Conservation (phyloP, 2,888 invertebrate genomes). For the Zootermopsis nevadensis region DNA sequence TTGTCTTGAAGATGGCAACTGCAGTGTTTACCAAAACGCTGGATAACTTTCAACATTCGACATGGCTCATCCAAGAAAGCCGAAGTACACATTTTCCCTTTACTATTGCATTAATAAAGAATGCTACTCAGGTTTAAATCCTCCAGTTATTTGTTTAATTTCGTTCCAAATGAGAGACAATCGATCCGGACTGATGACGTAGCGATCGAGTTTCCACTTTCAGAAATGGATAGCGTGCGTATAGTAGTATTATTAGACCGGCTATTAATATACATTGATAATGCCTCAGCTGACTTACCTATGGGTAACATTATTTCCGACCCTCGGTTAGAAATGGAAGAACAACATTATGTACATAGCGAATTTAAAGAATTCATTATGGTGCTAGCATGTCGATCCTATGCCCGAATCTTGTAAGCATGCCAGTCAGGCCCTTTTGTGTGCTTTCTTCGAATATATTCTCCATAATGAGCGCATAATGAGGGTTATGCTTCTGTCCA, state of each 20-base stretch:
- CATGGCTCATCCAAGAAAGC: too few species aligned
- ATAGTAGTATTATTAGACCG: background rate
- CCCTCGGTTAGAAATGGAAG: too few species aligned
- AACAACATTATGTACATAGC: background rate
- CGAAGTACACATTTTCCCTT: too few species aligned
- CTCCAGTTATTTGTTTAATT: background rate
- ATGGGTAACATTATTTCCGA: background rate
- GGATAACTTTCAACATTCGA: too few species aligned
- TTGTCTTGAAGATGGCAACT: too few species aligned
- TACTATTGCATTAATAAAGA: background rate
- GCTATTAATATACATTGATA: constrained; percentile 13
- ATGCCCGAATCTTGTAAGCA: too few species aligned
- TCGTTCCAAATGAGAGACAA: background rate
- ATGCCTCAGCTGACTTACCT: background rate
- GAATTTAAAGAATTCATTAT: background rate
- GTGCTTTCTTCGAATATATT: too few species aligned
- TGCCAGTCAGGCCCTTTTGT: too few species aligned
- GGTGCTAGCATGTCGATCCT: too few species aligned
- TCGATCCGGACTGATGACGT: background rate
- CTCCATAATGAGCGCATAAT: too few species aligned
- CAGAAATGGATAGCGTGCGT: background rate
- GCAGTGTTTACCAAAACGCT: too few species aligned
- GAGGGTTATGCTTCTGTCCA: too few species aligned
- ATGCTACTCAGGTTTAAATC: background rate
- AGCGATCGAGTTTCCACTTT: background rate